phyloP scores from a whole-genome alignment of 1,140 invertebrate species.

The Microplitis demolitor region DNA sequence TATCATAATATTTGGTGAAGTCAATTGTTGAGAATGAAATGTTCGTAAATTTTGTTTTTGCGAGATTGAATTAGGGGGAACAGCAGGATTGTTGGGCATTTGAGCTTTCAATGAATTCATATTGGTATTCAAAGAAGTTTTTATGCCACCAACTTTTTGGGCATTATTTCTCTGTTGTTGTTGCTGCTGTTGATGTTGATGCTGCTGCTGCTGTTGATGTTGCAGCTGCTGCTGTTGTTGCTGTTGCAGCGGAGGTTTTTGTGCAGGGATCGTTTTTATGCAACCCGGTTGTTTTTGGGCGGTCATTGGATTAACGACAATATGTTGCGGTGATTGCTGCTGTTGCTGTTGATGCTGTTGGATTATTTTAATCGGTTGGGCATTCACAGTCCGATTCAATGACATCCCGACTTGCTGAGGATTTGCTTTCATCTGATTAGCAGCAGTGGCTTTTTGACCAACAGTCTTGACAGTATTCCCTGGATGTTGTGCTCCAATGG shows the following conservation, averaged over 20 bases:
- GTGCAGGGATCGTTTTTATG: conserved; percentile 54
- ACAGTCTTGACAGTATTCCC: conserved; percentile 31
- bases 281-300: conserved; percentile 50
- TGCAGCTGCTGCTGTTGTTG: conserved; percentile 38
- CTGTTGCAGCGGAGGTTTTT: conserved; percentile 49
- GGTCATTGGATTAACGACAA: conserved; percentile 26
- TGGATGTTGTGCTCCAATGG: conserved; percentile 31
- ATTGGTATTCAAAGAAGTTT: conserved; percentile 49
- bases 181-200: conserved; percentile 36
- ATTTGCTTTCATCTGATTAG: neutral
- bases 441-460: conserved; percentile 33
- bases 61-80: neutral
- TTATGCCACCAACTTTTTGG: conserved; percentile 40
- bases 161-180: conserved; percentile 4
- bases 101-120: conserved; percentile 38
- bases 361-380: conserved; percentile 48
- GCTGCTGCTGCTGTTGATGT: conserved; percentile 18
- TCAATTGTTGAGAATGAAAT: conserved; percentile 41
- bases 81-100: neutral
- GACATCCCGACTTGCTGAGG: neutral
- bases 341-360: conserved; percentile 43
- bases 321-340: conserved; percentile 33
- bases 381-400: conserved; percentile 31
- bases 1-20: conserved; percentile 30
- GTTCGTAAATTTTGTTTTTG: conserved; percentile 46